Percentiles rank a stretch among this genome's conserved stretches.
Conservation (phyloP, 2,113 vertebrate species). For the Pygoscelis antarcticus region DNA sequence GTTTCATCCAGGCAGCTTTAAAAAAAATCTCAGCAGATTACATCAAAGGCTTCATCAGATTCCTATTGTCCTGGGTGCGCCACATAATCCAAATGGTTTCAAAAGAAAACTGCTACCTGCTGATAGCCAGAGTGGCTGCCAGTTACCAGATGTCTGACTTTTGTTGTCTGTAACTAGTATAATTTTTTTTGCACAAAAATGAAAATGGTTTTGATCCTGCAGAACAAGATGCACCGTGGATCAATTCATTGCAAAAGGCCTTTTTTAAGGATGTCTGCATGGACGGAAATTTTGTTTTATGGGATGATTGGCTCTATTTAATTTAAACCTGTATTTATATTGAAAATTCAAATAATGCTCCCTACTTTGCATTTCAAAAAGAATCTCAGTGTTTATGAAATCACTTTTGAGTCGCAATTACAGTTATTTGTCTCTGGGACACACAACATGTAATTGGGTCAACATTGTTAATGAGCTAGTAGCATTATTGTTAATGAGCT, state of each 20-base stretch:
- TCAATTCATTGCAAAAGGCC: conserved; percentile 36
- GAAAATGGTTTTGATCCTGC: conserved; percentile 27
- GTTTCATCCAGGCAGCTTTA: conserved; percentile 38
- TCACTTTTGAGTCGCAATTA: conserved; percentile 70
- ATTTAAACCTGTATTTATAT: conserved; percentile 64
- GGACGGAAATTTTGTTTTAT: conserved; percentile 55
- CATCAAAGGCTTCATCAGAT: conserved; percentile 72
- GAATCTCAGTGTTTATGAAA: conserved; percentile 58
- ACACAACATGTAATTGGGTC: conserved; percentile 69
- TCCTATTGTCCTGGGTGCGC: conserved; percentile 65
- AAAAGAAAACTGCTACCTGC: conserved; percentile 74
- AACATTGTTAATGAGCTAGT: conserved; percentile 71
- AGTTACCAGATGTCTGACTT: conserved; percentile 73
- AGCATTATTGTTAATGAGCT: conserved; percentile 65
- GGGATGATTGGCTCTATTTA: conserved; percentile 42
- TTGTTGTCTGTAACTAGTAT: conserved; percentile 59
- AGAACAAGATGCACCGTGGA: neutral
- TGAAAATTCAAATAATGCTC: conserved; percentile 34
- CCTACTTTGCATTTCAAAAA: conserved; percentile 64
- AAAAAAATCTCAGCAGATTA: conserved; percentile 30
- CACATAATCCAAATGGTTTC: conserved; percentile 64
- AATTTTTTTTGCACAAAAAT: conserved; percentile 60
- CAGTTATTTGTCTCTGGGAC: conserved; percentile 70
- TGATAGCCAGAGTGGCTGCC: conserved; percentile 60
- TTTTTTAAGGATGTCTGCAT: neutral